phyloP scores from a whole-genome alignment of 1,140 invertebrate genomes.

The Pseudobourletiella spinata region DNA sequence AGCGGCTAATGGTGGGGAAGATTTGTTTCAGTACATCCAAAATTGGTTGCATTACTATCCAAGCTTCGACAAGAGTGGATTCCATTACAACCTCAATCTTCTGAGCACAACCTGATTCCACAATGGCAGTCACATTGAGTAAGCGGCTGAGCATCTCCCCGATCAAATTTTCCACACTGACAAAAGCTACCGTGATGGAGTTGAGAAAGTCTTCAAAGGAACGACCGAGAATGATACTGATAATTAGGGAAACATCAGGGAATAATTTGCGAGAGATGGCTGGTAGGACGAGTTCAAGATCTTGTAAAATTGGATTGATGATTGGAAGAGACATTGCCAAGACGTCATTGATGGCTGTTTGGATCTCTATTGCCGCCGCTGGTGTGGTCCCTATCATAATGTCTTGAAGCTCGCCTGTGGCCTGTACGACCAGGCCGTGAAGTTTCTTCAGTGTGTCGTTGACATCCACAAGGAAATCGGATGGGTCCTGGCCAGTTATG shows the following conservation, averaged over 20 bases:
- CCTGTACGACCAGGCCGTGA: neutral
- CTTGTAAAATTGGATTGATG: neutral
- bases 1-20: too few relatives aligned
- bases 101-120: too few relatives aligned
- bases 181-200: neutral
- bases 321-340: neutral
- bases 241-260: neutral
- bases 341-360: neutral
- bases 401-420: neutral
- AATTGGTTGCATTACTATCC: too few relatives aligned
- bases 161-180: too few relatives aligned
- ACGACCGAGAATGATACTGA: conserved; percentile 13
- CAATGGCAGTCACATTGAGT: too few relatives aligned
- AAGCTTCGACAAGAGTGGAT: too few relatives aligned
- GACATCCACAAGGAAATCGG: conserved; percentile 10
- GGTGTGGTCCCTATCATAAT: neutral
- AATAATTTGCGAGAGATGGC: neutral
- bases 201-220: conserved; percentile 16
- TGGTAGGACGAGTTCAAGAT: conserved; percentile 14
- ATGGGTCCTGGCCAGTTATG: neutral
- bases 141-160: too few relatives aligned
- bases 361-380: neutral
- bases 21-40: too few relatives aligned
- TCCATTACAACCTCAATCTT: too few relatives aligned
- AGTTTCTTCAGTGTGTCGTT: neutral